A percentile compares a stretch with the other conserved stretches of the same genome.
phyloP scores from a whole-genome alignment of 2,888 invertebrate species.

The Mythimna loreyi region DNA sequence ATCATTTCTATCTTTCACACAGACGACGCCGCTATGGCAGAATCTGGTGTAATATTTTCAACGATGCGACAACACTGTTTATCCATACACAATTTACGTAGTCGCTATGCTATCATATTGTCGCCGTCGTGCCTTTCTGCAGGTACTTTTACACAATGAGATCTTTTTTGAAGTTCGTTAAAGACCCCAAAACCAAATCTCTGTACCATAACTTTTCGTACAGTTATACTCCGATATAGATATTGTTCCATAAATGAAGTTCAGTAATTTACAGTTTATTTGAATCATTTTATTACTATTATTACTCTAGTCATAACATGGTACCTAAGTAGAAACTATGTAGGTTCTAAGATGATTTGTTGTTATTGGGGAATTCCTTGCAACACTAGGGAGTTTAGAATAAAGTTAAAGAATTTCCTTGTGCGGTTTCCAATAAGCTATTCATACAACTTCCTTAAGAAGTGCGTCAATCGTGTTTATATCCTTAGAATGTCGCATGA shows the following conservation, averaged over 20 bases:
- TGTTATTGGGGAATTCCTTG: constrained; percentile 44
- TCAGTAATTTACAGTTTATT: constrained; percentile 10
- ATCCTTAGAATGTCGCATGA: constrained; percentile 70
- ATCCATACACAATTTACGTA: not conserved
- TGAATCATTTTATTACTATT: not conserved
- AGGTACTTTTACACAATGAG: not conserved
- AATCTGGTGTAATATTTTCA: not conserved
- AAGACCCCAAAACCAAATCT: not conserved
- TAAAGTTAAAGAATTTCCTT: constrained; percentile 53
- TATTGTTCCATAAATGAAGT: no score
- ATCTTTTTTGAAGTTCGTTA: not conserved
- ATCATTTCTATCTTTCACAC: no score
- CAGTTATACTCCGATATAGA: not conserved
- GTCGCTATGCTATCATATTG: not conserved
- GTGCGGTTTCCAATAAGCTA: constrained; percentile 43
- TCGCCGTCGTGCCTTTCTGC: not conserved
- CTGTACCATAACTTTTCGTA: not conserved
- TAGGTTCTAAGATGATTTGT: constrained; percentile 17
- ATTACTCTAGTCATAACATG: not conserved
- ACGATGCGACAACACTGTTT: not conserved
- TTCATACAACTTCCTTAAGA: constrained; percentile 63
- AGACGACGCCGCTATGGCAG: no score
- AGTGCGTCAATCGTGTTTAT: constrained; percentile 69
- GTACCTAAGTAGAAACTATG: not conserved
- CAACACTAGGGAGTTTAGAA: constrained; percentile 17